phyloP scores from a whole-genome alignment of 2,888 invertebrate species.

The Prosopocoilus inquinatus region DNA sequence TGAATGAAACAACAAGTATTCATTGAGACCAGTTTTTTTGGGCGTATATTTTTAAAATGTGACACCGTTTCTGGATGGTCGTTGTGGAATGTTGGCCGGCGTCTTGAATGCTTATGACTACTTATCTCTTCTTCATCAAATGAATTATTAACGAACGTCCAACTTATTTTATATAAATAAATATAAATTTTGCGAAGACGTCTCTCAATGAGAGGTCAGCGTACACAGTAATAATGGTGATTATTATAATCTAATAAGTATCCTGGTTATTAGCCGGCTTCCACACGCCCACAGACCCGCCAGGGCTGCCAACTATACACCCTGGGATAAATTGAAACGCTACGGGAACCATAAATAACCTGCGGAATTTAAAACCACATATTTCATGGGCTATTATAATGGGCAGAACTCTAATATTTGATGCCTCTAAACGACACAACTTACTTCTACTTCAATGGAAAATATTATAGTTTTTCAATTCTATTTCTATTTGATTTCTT shows the following conservation, averaged over 20 bases:
- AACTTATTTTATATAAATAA: too few species aligned
- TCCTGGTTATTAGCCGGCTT: slow-evolving; percentile 44
- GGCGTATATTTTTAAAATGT: slow-evolving; percentile 21
- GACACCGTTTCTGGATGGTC: slow-evolving; percentile 27
- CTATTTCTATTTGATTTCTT: too few species aligned
- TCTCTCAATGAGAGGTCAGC: too few species aligned
- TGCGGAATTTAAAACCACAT: slow-evolving; percentile 47
- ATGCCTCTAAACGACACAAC: too few species aligned
- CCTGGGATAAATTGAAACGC: slow-evolving; percentile 47
- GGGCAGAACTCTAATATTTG: slow-evolving; percentile 4
- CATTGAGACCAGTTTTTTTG: slow-evolving; percentile 28
- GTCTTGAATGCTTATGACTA: slow-evolving; percentile 31
- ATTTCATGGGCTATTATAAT: slow-evolving; percentile 47
- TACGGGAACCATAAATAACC: slow-evolving; percentile 49
- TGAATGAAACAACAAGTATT: slow-evolving; percentile 29
- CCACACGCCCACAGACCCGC: slow-evolving; percentile 45
- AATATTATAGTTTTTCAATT: too few species aligned
- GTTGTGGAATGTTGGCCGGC: slow-evolving; percentile 35
- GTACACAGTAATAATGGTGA: slow-evolving; percentile 26
- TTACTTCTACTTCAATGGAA: too few species aligned
- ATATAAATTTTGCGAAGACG: too few species aligned
- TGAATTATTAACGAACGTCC: slow-evolving; percentile 18
- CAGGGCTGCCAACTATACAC: slow-evolving; percentile 24
- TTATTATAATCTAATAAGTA: slow-evolving; percentile 49
- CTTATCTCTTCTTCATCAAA: slow-evolving; percentile 34